Evolutionary conservation across 2,113 vertebrate species (phyloP).

Genomic region (Leptocoma aspasia): DNA sequence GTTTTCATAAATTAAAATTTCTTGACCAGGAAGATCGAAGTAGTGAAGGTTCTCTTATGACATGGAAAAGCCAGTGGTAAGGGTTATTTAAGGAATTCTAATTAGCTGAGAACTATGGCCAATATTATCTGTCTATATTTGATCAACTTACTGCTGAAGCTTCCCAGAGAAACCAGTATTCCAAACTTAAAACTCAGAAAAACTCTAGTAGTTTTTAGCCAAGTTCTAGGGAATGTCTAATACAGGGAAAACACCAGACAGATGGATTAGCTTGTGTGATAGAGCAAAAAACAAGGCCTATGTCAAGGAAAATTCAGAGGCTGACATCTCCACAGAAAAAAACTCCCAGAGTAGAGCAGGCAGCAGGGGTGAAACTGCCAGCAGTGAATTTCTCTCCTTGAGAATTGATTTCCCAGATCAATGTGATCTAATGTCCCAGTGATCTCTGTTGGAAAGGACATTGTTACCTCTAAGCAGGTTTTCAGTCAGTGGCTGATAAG

Average conservation of each 20-base stretch:
- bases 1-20: not conserved
- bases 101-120: not conserved
- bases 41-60: not conserved
- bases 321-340: not conserved
- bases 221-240: not conserved
- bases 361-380: not conserved
- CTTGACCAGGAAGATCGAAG: not conserved
- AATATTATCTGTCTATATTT: not conserved
- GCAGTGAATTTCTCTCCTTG: not conserved
- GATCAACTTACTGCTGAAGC: not conserved
- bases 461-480: not conserved
- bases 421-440: not conserved
- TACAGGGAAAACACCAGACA: not conserved
- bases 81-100: not conserved
- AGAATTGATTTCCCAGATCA: not conserved
- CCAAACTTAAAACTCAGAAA: not conserved
- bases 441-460: not conserved
- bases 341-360: not conserved
- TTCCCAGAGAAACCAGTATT: not conserved
- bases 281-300: not conserved
- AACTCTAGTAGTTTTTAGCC: not conserved
- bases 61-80: not conserved
- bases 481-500: not conserved
- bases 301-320: not conserved
- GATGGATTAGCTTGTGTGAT: not conserved